Conservation (phyloP, 2,888 invertebrate genomes). For the Tyria jacobaeae region DNA sequence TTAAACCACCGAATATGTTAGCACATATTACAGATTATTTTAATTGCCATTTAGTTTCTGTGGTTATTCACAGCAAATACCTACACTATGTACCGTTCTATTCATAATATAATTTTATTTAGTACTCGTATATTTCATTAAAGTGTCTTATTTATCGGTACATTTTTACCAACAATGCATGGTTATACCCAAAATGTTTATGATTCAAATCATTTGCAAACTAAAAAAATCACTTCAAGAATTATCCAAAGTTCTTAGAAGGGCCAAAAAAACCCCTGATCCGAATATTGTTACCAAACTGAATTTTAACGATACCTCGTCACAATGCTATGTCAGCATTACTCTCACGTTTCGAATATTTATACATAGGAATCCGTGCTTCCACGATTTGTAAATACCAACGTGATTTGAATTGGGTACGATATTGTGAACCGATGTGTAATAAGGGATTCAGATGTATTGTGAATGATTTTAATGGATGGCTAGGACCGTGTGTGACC, state of each 20-base stretch:
- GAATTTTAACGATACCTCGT: conserved; percentile 34
- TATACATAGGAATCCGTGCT: conserved; percentile 28
- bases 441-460: conserved; percentile 20
- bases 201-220: too few species aligned
- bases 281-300: conserved; percentile 21
- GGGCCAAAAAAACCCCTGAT: background rate
- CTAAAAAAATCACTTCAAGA: conserved; percentile 12
- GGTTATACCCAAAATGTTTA: background rate
- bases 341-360: conserved; percentile 40
- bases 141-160: too few species aligned
- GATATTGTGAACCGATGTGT: conserved; percentile 27
- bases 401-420: conserved; percentile 42
- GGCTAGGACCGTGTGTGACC: background rate
- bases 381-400: conserved; percentile 42
- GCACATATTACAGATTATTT: too few species aligned
- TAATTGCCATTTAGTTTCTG: too few species aligned
- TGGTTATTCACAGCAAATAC: too few species aligned
- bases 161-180: background rate
- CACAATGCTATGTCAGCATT: conserved; percentile 28
- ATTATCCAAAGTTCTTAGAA: conserved; percentile 5
- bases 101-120: too few species aligned
- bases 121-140: too few species aligned
- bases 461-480: conserved; percentile 16
- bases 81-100: too few species aligned
- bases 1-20: too few species aligned